phyloP scores from a whole-genome alignment of 2,113 vertebrate genomes.

The Cercopithecus mona region DNA sequence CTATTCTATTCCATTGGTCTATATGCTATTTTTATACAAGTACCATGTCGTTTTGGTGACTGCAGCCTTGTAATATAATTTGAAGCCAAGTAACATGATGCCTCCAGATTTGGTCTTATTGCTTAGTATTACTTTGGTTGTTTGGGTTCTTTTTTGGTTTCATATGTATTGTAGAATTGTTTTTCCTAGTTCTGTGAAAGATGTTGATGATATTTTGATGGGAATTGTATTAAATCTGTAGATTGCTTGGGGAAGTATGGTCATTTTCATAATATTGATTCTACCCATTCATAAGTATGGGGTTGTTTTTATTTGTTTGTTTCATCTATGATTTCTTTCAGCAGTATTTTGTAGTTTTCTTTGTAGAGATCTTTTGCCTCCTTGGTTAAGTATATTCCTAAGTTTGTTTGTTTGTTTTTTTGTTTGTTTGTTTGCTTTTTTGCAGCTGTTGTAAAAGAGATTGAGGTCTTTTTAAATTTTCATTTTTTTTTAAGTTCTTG shows the following conservation, averaged over 20 bases:
- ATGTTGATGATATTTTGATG: not conserved
- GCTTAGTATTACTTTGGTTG: not conserved
- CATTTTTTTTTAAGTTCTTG: no score
- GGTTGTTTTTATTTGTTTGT: not conserved
- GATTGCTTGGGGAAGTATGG: not conserved
- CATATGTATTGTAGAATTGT: not conserved
- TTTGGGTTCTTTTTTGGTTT: not conserved
- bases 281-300: not conserved
- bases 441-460: no score
- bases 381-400: no score
- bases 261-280: not conserved
- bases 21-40: no score
- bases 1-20: no score
- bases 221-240: not conserved
- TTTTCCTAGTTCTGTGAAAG: not conserved
- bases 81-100: not conserved
- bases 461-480: no score
- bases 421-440: no score
- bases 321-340: not conserved
- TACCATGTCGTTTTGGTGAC: not conserved
- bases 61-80: not conserved
- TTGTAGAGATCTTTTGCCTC: not conserved
- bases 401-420: no score
- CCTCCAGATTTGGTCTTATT: not conserved
- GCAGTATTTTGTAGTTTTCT: not conserved